Conservation (phyloP, 2,797 vertebrate species). For the Dicrostonyx torquatus region DNA sequence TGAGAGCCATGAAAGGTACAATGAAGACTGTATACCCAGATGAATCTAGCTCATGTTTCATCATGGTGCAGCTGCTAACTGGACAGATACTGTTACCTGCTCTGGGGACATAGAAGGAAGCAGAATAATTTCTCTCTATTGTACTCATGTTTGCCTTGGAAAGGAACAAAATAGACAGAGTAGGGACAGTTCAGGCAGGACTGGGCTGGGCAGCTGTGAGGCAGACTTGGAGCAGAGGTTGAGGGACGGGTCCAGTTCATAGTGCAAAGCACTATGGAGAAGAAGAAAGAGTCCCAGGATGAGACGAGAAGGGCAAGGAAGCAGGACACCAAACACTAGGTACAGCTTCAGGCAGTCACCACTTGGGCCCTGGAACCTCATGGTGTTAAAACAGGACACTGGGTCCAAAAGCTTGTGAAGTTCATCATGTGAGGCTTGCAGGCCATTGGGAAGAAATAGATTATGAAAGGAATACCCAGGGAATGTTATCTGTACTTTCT, state of each 20-base stretch:
- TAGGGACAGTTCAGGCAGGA: not conserved
- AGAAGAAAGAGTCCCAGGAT: not conserved
- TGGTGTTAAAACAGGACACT: not conserved
- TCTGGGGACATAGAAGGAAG: not conserved
- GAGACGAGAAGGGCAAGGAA: not conserved
- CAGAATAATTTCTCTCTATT: not conserved
- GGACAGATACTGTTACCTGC: accelerated
- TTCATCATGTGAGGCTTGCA: accelerated
- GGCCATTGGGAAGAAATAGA: not conserved
- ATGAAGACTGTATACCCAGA: too few relatives aligned
- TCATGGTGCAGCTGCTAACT: not conserved
- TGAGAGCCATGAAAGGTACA: not conserved
- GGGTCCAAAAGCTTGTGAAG: not conserved
- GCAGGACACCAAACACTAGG: not conserved
- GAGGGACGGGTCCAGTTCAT: too few relatives aligned
- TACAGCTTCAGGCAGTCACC: not conserved
- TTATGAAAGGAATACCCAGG: not conserved
- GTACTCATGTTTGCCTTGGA: not conserved
- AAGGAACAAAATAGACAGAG: not conserved
- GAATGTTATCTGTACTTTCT: not conserved
- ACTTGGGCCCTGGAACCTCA: accelerated
- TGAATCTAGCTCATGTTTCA: not conserved
- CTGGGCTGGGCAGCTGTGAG: accelerated
- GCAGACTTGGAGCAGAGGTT: not conserved
- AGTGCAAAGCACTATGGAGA: not conserved